Conservation (phyloP, 2,113 vertebrate species). For the Paramormyrops kingsleyae region DNA sequence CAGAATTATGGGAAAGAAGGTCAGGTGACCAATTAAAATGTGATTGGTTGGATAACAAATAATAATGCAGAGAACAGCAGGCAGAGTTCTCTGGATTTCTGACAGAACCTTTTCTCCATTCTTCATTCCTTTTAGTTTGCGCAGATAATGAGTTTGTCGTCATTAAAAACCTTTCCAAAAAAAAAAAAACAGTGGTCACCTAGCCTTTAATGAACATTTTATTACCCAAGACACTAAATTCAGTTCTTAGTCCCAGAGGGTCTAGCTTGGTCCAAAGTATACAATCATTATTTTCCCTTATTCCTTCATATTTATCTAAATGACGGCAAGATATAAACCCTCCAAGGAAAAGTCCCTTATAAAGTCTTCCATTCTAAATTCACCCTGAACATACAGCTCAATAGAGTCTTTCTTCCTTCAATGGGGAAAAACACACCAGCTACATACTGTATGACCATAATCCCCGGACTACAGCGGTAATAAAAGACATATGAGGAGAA, state of each 20-base stretch:
- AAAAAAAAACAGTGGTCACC: background rate
- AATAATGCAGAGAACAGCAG: background rate
- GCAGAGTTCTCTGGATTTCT: background rate
- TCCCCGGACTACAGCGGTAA: background rate
- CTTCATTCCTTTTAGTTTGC: background rate
- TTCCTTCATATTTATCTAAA: background rate
- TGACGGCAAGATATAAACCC: background rate
- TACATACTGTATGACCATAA: background rate
- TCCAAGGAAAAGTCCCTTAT: background rate
- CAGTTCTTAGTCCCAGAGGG: background rate
- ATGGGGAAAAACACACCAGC: background rate
- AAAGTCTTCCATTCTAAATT: background rate
- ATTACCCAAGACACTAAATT: background rate
- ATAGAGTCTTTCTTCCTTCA: background rate
- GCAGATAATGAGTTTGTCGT: background rate
- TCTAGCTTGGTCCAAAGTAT: background rate
- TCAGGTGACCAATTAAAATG: background rate
- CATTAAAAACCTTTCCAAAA: background rate
- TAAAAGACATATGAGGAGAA: background rate
- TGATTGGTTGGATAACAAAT: background rate
- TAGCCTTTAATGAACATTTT: background rate
- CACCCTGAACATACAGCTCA: background rate
- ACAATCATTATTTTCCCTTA: background rate
- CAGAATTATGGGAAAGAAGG: background rate
- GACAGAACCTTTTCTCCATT: background rate